A percentile compares a stretch with the other conserved stretches of the same genome.
Evolutionary conservation across 2,888 invertebrate genomes (phyloP).

Genomic region (Cosmia pyralina): DNA sequence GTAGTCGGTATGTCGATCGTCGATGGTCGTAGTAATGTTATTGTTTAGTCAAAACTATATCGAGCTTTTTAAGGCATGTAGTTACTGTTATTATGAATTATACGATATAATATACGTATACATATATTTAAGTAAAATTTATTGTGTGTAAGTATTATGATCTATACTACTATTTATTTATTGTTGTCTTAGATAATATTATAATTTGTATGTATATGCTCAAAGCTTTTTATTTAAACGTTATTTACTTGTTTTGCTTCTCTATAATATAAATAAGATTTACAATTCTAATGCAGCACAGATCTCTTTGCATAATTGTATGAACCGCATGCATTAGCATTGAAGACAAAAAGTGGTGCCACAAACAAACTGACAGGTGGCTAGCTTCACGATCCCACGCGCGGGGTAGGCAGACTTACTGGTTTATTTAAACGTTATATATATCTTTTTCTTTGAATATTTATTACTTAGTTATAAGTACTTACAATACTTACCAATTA

Average conservation of each 20-base stretch:
- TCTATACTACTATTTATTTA: neutral
- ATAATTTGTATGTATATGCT: constrained; percentile 18
- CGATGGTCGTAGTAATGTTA: constrained; percentile 45
- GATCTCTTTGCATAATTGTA: constrained; percentile 48
- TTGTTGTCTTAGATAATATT: constrained; percentile 28
- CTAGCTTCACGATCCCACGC: constrained; percentile 54
- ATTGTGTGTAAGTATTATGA: neutral
- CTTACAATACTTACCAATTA: neutral
- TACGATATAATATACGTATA: constrained; percentile 2
- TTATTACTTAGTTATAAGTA: neutral
- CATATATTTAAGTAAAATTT: constrained; percentile 21
- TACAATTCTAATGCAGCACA: constrained; percentile 49
- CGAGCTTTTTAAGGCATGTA: constrained; percentile 37
- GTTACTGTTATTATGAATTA: constrained; percentile 19
- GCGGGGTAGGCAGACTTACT: constrained; percentile 24
- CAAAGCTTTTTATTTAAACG: constrained; percentile 43
- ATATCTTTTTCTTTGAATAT: constrained; percentile 3
- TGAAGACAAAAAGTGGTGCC: constrained; percentile 47
- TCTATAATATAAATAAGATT: constrained; percentile 41
- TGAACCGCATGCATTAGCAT: constrained; percentile 42
- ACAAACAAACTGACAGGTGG: constrained; percentile 51
- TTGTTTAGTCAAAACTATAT: constrained; percentile 23
- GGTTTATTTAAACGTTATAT: constrained; percentile 5
- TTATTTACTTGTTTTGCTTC: constrained; percentile 34
- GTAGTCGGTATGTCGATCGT: constrained; percentile 52